These are phyloP conservation scores for Diaprepes abbreviatus DNA, from an alignment of 2,888 invertebrate species.

Conservation along the genomic window DNA sequence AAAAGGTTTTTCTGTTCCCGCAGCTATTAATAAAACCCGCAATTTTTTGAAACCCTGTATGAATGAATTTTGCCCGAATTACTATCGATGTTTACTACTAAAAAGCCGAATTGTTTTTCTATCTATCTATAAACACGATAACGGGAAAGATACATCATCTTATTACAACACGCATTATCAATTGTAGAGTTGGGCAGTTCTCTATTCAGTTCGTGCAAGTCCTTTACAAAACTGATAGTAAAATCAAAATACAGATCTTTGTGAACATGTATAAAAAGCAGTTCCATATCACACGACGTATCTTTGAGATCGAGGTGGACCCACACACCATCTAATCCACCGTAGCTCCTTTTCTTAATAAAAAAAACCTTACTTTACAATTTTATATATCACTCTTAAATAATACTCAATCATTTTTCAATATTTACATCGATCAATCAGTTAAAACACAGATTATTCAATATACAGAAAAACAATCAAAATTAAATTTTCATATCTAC, in stretches of 20 bases:
- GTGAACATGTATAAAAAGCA: slow-evolving; percentile 65
- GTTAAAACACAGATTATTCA: background rate
- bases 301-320: slow-evolving; percentile 65
- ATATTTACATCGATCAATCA: slow-evolving; percentile 52
- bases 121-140: no score
- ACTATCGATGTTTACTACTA: no score
- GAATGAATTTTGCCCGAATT: no score
- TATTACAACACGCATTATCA: no score
- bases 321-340: slow-evolving; percentile 39
- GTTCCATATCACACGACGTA: slow-evolving; percentile 67
- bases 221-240: slow-evolving; percentile 26
- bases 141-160: background rate
- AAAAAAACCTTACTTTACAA: slow-evolving; percentile 58
- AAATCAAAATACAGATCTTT: slow-evolving; percentile 61
- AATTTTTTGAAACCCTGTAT: no score
- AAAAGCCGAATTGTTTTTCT: no score
- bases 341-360: slow-evolving; percentile 43
- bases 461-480: no score
- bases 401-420: slow-evolving; percentile 57
- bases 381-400: slow-evolving; percentile 61
- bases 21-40: no score
- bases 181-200: slow-evolving; percentile 51
- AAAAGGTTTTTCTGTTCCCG: no score
- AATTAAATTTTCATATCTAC: background rate
- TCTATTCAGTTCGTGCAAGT: slow-evolving; percentile 4